Evolutionary conservation across 2,113 vertebrate species (phyloP).

Genomic region (Apteryx owenii): DNA sequence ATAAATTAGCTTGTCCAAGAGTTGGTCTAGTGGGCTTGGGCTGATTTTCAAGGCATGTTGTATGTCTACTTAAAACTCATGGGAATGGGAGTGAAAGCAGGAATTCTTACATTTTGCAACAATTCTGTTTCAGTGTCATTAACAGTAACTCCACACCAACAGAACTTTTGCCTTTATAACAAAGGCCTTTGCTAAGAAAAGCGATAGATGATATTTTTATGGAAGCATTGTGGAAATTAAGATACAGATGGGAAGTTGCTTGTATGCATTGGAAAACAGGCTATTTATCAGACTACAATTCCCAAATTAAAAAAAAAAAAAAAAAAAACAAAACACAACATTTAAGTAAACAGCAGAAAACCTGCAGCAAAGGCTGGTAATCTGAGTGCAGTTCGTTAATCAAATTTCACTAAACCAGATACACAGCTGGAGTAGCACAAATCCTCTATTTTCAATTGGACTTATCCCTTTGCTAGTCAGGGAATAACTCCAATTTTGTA

Average conservation of each 20-base stretch:
- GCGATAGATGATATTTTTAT: not conserved
- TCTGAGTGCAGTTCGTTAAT: constrained; percentile 51
- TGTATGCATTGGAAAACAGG: not conserved
- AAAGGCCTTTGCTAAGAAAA: not conserved
- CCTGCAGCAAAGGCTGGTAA: constrained; percentile 5
- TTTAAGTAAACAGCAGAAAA: constrained; percentile 35
- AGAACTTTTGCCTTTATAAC: not conserved
- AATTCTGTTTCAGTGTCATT: not conserved
- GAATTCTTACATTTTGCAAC: not conserved
- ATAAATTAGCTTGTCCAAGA: not conserved
- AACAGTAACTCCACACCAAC: not conserved
- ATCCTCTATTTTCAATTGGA: constrained; percentile 34
- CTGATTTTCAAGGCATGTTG: not conserved
- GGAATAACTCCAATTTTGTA: constrained; percentile 11
- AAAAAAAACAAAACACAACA: not conserved
- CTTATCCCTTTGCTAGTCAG: constrained; percentile 24
- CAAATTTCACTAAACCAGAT: constrained; percentile 54
- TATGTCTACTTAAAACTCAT: not conserved
- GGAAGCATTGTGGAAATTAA: not conserved
- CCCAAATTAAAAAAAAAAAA: not conserved
- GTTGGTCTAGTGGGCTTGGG: not conserved
- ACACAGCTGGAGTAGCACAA: constrained; percentile 37
- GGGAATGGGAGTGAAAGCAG: not conserved
- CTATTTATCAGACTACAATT: not conserved
- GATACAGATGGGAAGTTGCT: not conserved